A percentile compares a stretch with the other conserved stretches of the same genome.
phyloP scores from a whole-genome alignment of 2,797 vertebrate species.

The Epinephelus malabaricus region DNA sequence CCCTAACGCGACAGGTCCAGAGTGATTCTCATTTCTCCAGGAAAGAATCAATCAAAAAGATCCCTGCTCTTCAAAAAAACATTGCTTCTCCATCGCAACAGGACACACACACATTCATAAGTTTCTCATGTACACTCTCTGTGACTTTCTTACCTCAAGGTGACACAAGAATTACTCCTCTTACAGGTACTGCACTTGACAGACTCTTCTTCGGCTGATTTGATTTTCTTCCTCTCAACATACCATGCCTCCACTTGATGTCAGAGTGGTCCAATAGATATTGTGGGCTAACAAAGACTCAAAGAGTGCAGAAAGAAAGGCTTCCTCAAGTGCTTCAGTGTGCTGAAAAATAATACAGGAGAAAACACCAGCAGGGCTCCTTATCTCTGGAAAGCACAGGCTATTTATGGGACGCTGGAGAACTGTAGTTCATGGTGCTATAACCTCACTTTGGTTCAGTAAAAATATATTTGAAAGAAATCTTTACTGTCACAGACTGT shows the following conservation, averaged over 20 bases:
- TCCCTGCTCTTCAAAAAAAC: background rate
- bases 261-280: background rate
- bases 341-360: background rate
- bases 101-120: no score
- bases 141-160: background rate
- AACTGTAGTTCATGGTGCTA: background rate
- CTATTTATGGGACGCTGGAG: background rate
- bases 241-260: background rate
- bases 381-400: constrained; percentile 6
- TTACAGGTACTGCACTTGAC: background rate
- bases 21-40: constrained; percentile 27
- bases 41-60: constrained; percentile 1
- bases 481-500: background rate
- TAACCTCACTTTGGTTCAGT: background rate
- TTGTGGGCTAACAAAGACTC: constrained; percentile 1
- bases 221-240: constrained; percentile 13
- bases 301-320: constrained; percentile 13
- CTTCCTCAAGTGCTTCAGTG: background rate
- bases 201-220: constrained; percentile 9
- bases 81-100: background rate
- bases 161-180: background rate
- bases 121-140: background rate
- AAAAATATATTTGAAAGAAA: background rate
- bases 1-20: background rate
- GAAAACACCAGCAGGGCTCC: background rate